Base-by-base conservation (phyloP, 2,797 vertebrate genomes). In the Buphagus erythrorhynchus region DNA sequence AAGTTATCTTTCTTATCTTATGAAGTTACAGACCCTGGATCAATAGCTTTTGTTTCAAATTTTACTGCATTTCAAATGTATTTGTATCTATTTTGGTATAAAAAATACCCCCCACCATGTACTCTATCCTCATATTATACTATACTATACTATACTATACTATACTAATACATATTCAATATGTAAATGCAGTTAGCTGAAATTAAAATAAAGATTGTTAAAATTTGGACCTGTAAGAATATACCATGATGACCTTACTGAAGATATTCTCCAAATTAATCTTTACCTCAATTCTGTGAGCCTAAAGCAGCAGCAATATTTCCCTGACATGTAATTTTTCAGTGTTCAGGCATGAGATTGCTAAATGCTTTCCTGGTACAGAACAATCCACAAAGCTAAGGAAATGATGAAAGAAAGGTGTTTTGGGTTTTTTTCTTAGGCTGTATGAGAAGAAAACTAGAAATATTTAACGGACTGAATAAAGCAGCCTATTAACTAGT, bases 401-500 rank as follows among this genome's bases (percentile, higher is more conserved):
- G 8, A 25, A 80, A 15, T 31, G 1, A 87, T 89, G 57, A 66
- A 87, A 93, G 21, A 73, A 65, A 66, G 2, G 5, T 4, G 2
- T 31, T 31, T 68, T 31, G 4, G 6, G 0, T 8, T 4, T 35
- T 86, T 22, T 83, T 74, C 13, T 61, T 76, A 35, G 16, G 6
- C 8, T 67, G 20, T 67, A 59, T 13, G 22, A 90, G 45, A 91
- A 90, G 22, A 88, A 86, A 90, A 66, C 13, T 82, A 43, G 36
- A 91, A 88, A 75, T 79, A 20, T 63, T 79, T 84, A 92, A 79
- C 59, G 38, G 29, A 58, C 19, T 77, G 31, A 81, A 93, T 43
- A 88, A 86, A 54, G 49, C 57, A 82, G 54, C 57, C 33, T 77
- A 24, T 69, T 86, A 74, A 62, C 19, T 33, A 61, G 19, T 15